Conservation (phyloP, 2,797 vertebrate genomes). For the Peromyscus eremicus region DNA sequence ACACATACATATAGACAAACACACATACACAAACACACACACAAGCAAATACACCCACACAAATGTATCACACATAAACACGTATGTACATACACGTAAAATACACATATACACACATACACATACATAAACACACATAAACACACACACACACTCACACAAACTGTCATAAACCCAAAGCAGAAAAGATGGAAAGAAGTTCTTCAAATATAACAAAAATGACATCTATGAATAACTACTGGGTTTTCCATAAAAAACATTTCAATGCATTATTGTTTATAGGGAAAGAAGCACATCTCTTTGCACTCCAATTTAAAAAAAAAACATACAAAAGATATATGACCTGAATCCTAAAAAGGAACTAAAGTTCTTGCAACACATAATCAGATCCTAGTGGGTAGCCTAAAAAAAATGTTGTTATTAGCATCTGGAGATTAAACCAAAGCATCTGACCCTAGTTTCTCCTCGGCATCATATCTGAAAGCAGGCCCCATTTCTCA, state of each 20-base stretch:
- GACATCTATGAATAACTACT: background rate
- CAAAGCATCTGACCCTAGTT: background rate
- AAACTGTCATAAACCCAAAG: conserved; percentile 14
- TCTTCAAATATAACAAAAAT: conserved; percentile 39
- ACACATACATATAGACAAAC: background rate
- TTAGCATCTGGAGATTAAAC: background rate
- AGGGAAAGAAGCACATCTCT: background rate
- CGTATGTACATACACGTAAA: background rate
- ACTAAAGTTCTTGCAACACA: background rate
- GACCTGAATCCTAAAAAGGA: conserved; percentile 8
- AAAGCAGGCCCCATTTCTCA: background rate
- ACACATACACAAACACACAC: background rate
- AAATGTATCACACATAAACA: background rate
- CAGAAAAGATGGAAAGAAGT: background rate
- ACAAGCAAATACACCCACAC: background rate
- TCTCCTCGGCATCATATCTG: background rate
- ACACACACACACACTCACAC: background rate
- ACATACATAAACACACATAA: background rate
- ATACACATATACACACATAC: background rate
- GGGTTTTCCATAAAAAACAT: conserved; percentile 22
- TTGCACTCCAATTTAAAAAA: background rate
- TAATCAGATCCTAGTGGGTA: background rate
- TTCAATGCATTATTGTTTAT: background rate
- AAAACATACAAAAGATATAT: conserved; percentile 13
- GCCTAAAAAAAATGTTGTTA: background rate